Conservation (phyloP, 2,113 vertebrate species). For the Phylloscopus trochiloides region DNA sequence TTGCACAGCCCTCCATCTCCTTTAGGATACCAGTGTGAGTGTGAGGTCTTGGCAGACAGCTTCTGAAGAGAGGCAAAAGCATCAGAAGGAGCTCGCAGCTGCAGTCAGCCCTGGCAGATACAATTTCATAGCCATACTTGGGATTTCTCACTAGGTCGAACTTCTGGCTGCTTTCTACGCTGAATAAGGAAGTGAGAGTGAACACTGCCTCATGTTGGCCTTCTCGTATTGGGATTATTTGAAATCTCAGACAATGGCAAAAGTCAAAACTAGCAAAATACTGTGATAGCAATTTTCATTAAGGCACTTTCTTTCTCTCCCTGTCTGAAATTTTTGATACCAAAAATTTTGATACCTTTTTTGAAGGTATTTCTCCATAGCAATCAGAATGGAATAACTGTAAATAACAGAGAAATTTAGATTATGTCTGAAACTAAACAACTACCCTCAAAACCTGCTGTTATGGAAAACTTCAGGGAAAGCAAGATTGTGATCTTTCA, state of each 20-base stretch:
- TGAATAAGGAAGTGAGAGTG: constrained; percentile 49
- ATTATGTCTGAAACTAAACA: background rate
- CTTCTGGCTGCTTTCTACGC: background rate
- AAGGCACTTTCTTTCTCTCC: background rate
- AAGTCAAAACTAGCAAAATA: background rate
- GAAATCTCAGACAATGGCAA: background rate
- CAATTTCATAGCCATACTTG: constrained; percentile 40
- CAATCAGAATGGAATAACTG: background rate
- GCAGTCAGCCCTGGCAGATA: background rate
- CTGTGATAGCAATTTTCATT: background rate
- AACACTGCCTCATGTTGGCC: background rate
- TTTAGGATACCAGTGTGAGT: background rate
- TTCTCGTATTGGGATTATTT: background rate
- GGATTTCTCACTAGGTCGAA: background rate
- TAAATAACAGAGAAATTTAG: background rate
- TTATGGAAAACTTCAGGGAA: background rate
- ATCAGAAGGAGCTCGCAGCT: background rate
- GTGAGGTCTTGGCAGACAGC: background rate
- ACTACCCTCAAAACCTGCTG: background rate
- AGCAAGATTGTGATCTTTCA: background rate
- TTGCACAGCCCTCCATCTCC: background rate
- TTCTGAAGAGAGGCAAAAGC: background rate
- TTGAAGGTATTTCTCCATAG: background rate
- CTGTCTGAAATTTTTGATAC: background rate
- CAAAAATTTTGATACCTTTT: background rate